Base-by-base conservation (phyloP, 2,888 invertebrate species). In the Agrotis clavis region DNA sequence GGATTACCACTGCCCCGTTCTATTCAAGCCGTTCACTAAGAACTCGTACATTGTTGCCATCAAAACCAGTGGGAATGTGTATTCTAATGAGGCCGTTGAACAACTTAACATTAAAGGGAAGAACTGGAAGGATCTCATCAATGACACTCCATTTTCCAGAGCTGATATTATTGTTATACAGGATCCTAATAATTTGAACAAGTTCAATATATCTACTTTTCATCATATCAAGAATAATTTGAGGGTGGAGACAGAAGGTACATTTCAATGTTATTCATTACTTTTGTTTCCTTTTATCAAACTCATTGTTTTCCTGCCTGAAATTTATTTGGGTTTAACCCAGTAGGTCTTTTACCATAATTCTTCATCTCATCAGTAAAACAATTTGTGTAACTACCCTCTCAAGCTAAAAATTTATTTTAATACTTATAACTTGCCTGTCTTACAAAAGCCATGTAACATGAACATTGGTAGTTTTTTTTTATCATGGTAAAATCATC, bases 31-130 rank as follows among this genome's bases (percentile, higher is more conserved):
- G 0, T 99, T 99, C 88, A 99, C 98, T 0, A 99, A 99, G 89
- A 99, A 99, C 93, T 98, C 99, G 0, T 98, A 99, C 89, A 99
- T 99, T 92, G 99, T 99, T 30, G 98, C 99, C 0, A 97, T 99
- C 75, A 97, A 97, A 68, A 97, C 97, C 0, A 99, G 99, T 13
- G 99, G 99, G 41, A 99, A 99, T 97, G 99, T 99, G 0, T 99
- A 98, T 93, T 98, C 98, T 0, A 97, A 98, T 96, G 99, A 99
- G 97, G 99, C 99, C 0, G 97, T 99, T 54, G 99, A 99, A 87
- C 98, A 99, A 89, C 97, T 99, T 53, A 99, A 99, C 91, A 97
- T 99, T 66, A 99, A 99, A 94, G 97, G 98, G 1, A 98, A 98
- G 86, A 99, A 99, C 90, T 99, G 98, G 98, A 98, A 98, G 89